Evolutionary conservation across 2,797 vertebrate species (phyloP), one percentile per base, ranked within the genome.

Genomic region (Tadarida brasiliensis): DNA sequence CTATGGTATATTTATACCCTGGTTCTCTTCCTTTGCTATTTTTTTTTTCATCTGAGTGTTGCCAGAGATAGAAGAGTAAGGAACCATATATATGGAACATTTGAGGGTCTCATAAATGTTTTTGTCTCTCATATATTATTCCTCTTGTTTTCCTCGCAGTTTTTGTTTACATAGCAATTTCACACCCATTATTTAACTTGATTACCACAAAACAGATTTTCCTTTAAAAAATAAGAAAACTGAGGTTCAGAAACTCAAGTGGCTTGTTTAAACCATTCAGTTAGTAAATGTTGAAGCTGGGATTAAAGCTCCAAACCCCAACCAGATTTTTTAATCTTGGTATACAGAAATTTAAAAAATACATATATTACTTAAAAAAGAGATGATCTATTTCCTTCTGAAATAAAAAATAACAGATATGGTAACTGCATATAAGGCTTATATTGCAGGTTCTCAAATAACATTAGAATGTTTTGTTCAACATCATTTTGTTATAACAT

Each of bases 351-450:
- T 68, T 87, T 83, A 51, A 63, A 61, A 94, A 61, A 59, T 61
- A n/a, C 9, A 76, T 20, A 12, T 24, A 26, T 83, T 94, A 78
- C 9, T 22, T 54, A 91, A 76, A 90, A 35, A 68, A 59, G 2
- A 68, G 10, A 17, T 61, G 6, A 11, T 73, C 7, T 81, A n/a
- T 54, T 88, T 82, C 20, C 12, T 6, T 54, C 49, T 82, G 14
- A 94, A 95, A 28, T 88, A 2, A 87, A 92, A 85, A 84, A 73
- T 19, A 56, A 61, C 77, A 80, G 8, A n/a, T 19, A 84, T 61
- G 47, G 90, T n/a, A 81, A n/a, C 47, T 81, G 10, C 11, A 10
- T n/a, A 56, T 82, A 51, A 54, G 7, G 0, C 30, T 6, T 89
- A 54, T 73, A 86, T 3, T 63, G 11, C 11, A 82, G 19, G 17